These are phyloP conservation scores for Netelia melanura DNA, from an alignment of 2,888 invertebrate genomes.

Conservation along the genomic window DNA sequence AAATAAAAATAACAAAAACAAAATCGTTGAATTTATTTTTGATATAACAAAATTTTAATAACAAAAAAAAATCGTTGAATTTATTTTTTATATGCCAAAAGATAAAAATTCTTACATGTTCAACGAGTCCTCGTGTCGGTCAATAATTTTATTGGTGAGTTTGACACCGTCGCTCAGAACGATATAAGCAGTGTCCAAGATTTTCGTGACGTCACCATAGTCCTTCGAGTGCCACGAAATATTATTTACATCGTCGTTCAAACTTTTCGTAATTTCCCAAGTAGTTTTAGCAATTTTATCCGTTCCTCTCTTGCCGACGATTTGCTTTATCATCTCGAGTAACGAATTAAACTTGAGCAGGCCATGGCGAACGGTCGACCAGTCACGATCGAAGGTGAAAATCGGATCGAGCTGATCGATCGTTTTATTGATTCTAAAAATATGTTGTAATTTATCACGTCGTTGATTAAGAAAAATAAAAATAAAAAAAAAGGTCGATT, in stretches of 20 bases:
- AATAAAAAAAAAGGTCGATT: not conserved
- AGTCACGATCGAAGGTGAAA: constrained; percentile 74
- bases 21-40: not conserved
- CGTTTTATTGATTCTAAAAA: constrained; percentile 76
- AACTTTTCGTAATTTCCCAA: constrained; percentile 65
- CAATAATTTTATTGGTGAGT: constrained; percentile 75
- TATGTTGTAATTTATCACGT: too few relatives aligned
- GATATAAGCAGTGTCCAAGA: constrained; percentile 74
- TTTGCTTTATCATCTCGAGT: constrained; percentile 73
- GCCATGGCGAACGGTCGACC: constrained; percentile 73
- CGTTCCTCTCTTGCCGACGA: constrained; percentile 56
- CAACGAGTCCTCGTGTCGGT: constrained; percentile 73
- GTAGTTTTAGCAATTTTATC: constrained; percentile 49
- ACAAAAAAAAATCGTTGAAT: not conserved
- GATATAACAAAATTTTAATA: constrained; percentile 1
- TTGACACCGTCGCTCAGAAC: constrained; percentile 76
- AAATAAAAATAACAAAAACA: not conserved
- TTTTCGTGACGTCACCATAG: constrained; percentile 71
- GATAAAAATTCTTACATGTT: constrained; percentile 72
- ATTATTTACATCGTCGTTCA: constrained; percentile 48
- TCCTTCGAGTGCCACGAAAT: constrained; percentile 43
- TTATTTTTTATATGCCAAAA: constrained; percentile 9
- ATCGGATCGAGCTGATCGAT: constrained; percentile 76
- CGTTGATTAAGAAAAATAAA: not conserved
- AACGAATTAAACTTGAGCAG: constrained; percentile 75